These are phyloP conservation scores for Microplitis deprimator DNA, from an alignment of 2,888 invertebrate species.

Conservation along the genomic window DNA sequence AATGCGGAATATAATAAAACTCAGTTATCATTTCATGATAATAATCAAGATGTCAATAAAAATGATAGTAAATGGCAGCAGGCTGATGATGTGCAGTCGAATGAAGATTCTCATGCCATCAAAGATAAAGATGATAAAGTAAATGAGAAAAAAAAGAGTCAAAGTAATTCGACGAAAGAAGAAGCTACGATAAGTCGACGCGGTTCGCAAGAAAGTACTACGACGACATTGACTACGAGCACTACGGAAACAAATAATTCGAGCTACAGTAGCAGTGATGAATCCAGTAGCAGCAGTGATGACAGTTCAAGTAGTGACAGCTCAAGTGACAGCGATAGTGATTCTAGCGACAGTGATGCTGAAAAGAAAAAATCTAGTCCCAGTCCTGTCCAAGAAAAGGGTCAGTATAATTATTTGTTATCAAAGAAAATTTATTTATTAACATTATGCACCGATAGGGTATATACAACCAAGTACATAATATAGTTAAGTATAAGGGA, in stretches of 20 bases:
- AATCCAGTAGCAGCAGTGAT: conserved; percentile 76
- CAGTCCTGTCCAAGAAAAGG: conserved; percentile 52
- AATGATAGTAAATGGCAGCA: conserved; percentile 51
- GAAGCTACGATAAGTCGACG: conserved; percentile 62
- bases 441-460: too few species aligned
- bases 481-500: too few species aligned
- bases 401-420: conserved; percentile 44
- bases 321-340: conserved; percentile 73
- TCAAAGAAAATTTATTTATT: not conserved
- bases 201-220: conserved; percentile 70
- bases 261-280: conserved; percentile 70
- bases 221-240: conserved; percentile 69
- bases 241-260: conserved; percentile 70
- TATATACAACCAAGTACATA: too few species aligned
- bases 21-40: conserved; percentile 54
- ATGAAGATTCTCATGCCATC: not conserved
- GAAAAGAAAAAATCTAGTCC: conserved; percentile 61
- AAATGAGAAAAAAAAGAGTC: conserved; percentile 59
- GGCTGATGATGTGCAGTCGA: not conserved
- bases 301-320: conserved; percentile 73
- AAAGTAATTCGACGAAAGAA: conserved; percentile 54
- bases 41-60: conserved; percentile 46
- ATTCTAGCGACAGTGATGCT: conserved; percentile 74
- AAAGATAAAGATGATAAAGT: conserved; percentile 56
- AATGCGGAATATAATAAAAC: conserved; percentile 68